phyloP scores from a whole-genome alignment of 2,113 vertebrate genomes.

The Daubentonia madagascariensis region DNA sequence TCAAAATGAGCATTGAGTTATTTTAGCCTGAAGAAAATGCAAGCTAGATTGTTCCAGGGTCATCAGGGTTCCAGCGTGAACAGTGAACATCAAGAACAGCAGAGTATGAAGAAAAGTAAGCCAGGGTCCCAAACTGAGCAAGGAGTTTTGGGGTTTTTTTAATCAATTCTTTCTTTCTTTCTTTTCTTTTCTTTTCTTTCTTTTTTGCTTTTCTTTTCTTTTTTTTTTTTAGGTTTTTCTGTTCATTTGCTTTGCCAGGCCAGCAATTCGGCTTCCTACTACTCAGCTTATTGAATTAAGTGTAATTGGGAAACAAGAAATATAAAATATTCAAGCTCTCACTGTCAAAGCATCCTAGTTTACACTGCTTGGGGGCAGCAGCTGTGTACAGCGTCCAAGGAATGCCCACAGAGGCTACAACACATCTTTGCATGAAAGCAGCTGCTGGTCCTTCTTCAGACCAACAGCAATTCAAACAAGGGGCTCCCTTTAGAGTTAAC shows the following conservation, averaged over 20 bases:
- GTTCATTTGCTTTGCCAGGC: constrained; percentile 68
- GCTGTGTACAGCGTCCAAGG: neutral
- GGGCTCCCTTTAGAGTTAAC: neutral
- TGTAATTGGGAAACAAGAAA: constrained; percentile 71
- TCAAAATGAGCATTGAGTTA: neutral
- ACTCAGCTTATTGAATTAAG: constrained; percentile 72
- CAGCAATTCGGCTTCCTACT: constrained; percentile 70
- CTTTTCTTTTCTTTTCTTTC: neutral
- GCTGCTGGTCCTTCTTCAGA: neutral
- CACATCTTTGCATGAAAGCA: neutral
- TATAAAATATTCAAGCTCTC: constrained; percentile 72
- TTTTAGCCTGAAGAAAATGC: constrained; percentile 18
- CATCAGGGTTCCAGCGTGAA: neutral
- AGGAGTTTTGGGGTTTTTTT: constrained; percentile 41
- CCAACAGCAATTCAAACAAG: neutral
- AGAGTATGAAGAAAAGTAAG: constrained; percentile 16
- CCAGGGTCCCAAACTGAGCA: constrained; percentile 51
- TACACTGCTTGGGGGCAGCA: neutral
- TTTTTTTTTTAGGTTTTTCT: constrained; percentile 51
- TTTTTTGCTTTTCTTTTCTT: too few species aligned
- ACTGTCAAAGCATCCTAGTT: neutral
- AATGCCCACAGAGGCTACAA: neutral
- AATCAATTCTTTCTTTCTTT: neutral
- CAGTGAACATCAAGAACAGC: neutral
- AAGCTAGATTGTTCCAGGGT: neutral